Base-by-base conservation (phyloP, 2,113 vertebrate species). In the Lamprotornis superbus region DNA sequence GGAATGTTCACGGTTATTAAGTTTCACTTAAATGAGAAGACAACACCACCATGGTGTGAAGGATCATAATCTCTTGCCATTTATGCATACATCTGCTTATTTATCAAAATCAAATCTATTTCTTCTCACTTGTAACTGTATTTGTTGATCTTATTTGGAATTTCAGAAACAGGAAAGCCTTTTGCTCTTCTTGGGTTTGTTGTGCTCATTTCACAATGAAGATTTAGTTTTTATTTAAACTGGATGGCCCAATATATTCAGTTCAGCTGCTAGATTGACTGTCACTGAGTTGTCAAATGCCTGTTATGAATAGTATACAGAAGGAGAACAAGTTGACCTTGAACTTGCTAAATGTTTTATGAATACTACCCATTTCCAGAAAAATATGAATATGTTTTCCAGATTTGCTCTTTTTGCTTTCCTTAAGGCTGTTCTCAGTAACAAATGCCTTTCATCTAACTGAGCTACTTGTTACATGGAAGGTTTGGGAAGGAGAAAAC, bases 331-430 rank as follows among this genome's bases (percentile, higher is more conserved):
- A 71, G 85, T 52, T 94, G 97, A 95, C 97, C 97, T 97, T 97
- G 97, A 98, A 96, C 94, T 95, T 50, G 4, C 68, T 93, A 87
- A 94, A 95, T 94, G 95, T 94, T 98, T 97, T 95, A 97, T 90
- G 95, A 96, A 92, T 94, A 81, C 75, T 75, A 94, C 89, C 78
- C 77, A 69, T 95, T 95, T 98, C 96, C 93, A 97, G 87, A 96
- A 97, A 97, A 90, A 95, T 60, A 94, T 57, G 55, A 94, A 98
- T 97, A 94, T 59, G 70, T 98, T 98, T 97, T 97, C 97, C 97
- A 97, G 95, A 97, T 81, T 94, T 92, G 55, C 71, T 89, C 83
- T 93, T 78, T 92, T 86, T 91, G 57, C 87, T 87, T 79, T 90
- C 84, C 90, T 91, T 80, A 92, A 95, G 87, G 78, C n/a, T 67